phyloP scores from a whole-genome alignment of 1,140 invertebrate genomes.

The Pomacea maculata region DNA sequence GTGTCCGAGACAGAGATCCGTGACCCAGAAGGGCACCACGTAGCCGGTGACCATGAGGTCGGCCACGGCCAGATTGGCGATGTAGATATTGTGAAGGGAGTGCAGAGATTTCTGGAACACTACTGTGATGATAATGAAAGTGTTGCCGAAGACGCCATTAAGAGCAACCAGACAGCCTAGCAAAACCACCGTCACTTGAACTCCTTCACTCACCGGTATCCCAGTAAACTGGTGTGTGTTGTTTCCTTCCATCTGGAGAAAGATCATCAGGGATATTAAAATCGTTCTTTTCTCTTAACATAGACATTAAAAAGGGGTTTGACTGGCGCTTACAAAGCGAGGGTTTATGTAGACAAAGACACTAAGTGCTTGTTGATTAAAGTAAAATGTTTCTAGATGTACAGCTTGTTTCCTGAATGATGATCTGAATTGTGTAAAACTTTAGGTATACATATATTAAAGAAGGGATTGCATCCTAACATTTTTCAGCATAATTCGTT shows the following conservation, averaged over 20 bases:
- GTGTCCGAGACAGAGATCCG: constrained; percentile 5
- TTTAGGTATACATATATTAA: no score
- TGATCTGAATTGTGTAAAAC: no score
- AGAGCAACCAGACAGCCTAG: neutral
- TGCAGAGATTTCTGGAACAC: constrained; percentile 55
- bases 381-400: no score
- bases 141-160: constrained; percentile 48
- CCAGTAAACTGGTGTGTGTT: neutral
- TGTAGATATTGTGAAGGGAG: constrained; percentile 57
- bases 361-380: no score
- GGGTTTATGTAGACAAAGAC: no score
- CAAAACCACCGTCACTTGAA: constrained; percentile 5
- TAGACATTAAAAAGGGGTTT: no score
- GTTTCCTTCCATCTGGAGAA: neutral
- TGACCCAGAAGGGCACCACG: constrained; percentile 76
- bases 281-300: no score
- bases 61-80: constrained; percentile 68
- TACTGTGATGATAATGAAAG: constrained; percentile 60
- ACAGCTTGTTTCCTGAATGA: no score
- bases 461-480: no score
- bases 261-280: no score
- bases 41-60: constrained; percentile 68
- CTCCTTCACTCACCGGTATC: neutral
- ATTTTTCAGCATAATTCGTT: no score
- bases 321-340: no score